These are phyloP conservation scores for Tethea ocularis DNA, from an alignment of 2,888 invertebrate species.

Conservation along the genomic window DNA sequence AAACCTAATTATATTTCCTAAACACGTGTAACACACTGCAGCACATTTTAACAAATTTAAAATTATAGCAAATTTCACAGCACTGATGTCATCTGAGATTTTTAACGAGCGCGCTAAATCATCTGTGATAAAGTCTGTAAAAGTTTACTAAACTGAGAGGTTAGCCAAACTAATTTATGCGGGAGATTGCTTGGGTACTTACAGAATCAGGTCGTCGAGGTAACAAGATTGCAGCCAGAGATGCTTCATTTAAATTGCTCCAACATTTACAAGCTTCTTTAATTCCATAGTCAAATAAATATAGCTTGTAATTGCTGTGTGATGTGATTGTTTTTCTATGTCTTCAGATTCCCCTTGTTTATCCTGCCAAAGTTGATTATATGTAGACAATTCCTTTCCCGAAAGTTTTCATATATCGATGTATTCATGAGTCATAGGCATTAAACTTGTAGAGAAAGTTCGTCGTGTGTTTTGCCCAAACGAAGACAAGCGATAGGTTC, in stretches of 20 bases:
- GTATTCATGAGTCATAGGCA: slow-evolving; percentile 6
- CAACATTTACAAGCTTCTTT: not conserved
- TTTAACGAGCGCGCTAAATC: not conserved
- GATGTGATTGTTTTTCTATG: not conserved
- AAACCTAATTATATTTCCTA: slow-evolving; percentile 12
- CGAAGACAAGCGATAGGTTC: slow-evolving; percentile 50
- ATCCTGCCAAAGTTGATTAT: not conserved
- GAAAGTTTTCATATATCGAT: slow-evolving; percentile 18
- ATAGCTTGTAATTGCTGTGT: not conserved
- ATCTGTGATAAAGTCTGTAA: slow-evolving; percentile 7
- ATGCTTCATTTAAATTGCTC: not conserved
- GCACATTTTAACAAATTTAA: slow-evolving; percentile 41
- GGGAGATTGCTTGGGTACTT: not conserved
- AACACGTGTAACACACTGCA: slow-evolving; percentile 18
- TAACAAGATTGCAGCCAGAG: slow-evolving; percentile 2
- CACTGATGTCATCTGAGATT: slow-evolving; percentile 45
- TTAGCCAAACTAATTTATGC: slow-evolving; percentile 6
- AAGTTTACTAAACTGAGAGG: slow-evolving; percentile 1
- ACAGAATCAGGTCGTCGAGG: not conserved
- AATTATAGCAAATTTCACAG: slow-evolving; percentile 41
- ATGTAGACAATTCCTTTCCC: not conserved
- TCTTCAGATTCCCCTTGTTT: not conserved
- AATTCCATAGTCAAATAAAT: not conserved
- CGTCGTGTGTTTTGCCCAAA: slow-evolving; percentile 45
- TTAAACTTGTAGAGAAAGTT: slow-evolving; percentile 51